Base-by-base conservation (phyloP, 2,113 vertebrate genomes). In the Lethenteron reissneri region DNA sequence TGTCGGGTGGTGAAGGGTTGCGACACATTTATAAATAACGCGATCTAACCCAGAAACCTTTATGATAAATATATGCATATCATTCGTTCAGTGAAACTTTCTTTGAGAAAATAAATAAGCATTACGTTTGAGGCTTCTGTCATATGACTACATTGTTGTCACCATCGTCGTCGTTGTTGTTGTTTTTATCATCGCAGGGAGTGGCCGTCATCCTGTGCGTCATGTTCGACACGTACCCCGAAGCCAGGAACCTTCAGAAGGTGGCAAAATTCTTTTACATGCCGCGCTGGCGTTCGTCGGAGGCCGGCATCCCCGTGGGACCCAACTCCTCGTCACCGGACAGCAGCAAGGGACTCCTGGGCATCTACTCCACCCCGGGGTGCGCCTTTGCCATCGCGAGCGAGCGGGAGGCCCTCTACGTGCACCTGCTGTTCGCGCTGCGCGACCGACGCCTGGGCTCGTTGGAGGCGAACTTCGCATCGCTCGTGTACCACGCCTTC, bases 341-440 rank as follows among this genome's bases (percentile, higher is more conserved):
- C 41, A 81, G 78, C 2, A 81, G 81, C 25, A 82, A 80, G 75
- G 77, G 80, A 13, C 77, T 84, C 78, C 79, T 82, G 15, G 75
- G 75, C 71, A 78, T 88, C 58, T 85, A 83, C 78, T 83, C 83
- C 21, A 77, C 83, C 12, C 76, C 82, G 1, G 75, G 74, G 1
- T 74, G 78, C 0, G 80, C 81, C 73, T 81, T 79, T 8, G 1
- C 81, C 82, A 76, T 83, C 58, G 74, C 75, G 41, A 78, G 77
- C 74, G 80, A 83, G 75, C 77, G 76, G 0, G 81, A 84, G 1
- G 71, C 81, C 0, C 80, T 88, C 70, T 86, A 87, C 69, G 71
- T 86, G 70, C 86, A 89, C 76, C 81, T 94, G 56, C 81, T 95
- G 56, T 86, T 85, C 9, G 86, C 87, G 0, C 79, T 96, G 72